Evolutionary conservation across 2,113 vertebrate species (phyloP).

Genomic region (Ginglymostoma cirratum): DNA sequence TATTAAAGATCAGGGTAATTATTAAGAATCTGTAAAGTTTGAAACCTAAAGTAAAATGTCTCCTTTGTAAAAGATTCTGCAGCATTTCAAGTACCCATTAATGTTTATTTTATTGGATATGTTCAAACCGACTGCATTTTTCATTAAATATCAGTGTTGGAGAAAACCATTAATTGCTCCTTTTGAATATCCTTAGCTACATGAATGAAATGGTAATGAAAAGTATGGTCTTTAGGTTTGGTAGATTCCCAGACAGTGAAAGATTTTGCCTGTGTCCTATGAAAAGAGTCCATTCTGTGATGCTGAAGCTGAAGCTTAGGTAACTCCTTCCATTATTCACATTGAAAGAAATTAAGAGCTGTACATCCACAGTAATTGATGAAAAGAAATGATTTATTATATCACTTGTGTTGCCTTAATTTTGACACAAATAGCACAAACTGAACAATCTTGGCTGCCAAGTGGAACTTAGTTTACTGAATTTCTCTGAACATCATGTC

Average conservation of each 20-base stretch:
- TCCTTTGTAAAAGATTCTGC: not conserved
- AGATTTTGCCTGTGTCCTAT: not conserved
- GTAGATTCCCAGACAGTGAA: not conserved
- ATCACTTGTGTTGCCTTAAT: conserved; percentile 94
- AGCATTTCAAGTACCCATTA: not conserved
- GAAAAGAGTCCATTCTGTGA: not conserved
- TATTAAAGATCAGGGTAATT: not conserved
- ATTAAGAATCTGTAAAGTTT: not conserved
- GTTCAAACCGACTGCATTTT: not conserved
- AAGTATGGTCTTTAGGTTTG: not conserved
- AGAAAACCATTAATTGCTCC: not conserved
- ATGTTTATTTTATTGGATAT: not conserved
- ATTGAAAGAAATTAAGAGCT: conserved; percentile 7
- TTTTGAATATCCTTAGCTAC: not conserved
- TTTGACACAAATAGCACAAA: conserved; percentile 79
- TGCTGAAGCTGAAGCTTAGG: not conserved
- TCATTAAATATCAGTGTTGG: not conserved
- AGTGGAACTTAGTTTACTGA: conserved; percentile 54
- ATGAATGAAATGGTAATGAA: not conserved
- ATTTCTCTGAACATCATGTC: conserved; percentile 28
- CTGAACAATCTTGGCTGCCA: conserved; percentile 80
- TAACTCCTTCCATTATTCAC: conserved; percentile 25
- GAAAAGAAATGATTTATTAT: conserved; percentile 58
- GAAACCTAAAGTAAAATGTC: not conserved
- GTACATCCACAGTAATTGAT: conserved; percentile 75